Base-by-base conservation (phyloP, 2,888 invertebrate species). In the Syritta pipiens region DNA sequence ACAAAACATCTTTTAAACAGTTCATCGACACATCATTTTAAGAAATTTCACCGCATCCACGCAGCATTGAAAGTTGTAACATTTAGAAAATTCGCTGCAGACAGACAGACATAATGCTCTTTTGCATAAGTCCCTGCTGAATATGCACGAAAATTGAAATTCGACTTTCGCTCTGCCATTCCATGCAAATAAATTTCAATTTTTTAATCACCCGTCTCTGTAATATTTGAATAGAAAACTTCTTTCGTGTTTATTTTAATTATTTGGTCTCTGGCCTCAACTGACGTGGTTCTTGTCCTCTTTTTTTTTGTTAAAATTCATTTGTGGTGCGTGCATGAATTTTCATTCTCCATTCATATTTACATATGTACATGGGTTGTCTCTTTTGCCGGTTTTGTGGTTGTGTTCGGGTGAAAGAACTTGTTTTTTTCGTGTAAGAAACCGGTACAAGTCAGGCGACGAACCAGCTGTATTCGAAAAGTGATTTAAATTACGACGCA, bases 61-160 rank as follows among this genome's bases (percentile, higher is more conserved):
- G n/a, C n/a, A n/a, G n/a, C n/a, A n/a, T n/a, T n/a, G n/a, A n/a
- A n/a, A n/a, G n/a, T n/a, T n/a, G n/a, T n/a, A n/a, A n/a, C n/a
- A n/a, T n/a, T n/a, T n/a, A n/a, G n/a, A n/a, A n/a, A n/a, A n/a
- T n/a, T n/a, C n/a, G n/a, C n/a, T n/a, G n/a, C n/a, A 48, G 32
- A 28, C 40, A 40, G 53, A 9, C 12, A 7, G 28, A 35, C 19
- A n/a, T 12, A 48, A 9, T 55, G 20, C 35, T 69, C 30, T 22
- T 63, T 63, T 48, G 46, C 59, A 63, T 71, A 68, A 32, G 6
- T 4, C 7, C 14, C 22, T 10, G 7, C 17, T 69, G 32, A 55
- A 55, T 59, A 76, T 71, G 63, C 57, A 62, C 32, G 14, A 57
- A 48, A 37, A 62, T 49, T 49, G 19, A 75, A 37, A 67, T 32